A percentile compares a stretch with the other conserved stretches of the same genome.
phyloP scores from a whole-genome alignment of 2,797 vertebrate species.

The Meda fulgida region DNA sequence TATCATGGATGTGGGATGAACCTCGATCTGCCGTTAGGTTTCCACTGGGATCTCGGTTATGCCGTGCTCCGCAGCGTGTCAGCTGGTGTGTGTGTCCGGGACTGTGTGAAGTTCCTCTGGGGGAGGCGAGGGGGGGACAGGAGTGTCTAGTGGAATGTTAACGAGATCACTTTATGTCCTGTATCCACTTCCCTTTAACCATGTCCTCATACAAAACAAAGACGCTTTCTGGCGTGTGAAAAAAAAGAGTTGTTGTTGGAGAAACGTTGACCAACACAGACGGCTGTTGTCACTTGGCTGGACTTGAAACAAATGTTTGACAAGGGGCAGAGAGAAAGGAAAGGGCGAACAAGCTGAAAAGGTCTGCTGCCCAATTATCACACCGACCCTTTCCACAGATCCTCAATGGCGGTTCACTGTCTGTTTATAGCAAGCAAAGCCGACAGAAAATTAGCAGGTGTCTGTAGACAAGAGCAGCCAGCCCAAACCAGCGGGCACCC shows the following conservation, averaged over 20 bases:
- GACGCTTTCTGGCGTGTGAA: slow-evolving; percentile 66
- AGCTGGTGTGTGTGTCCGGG: slow-evolving; percentile 60
- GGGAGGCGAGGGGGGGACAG: slow-evolving; percentile 57
- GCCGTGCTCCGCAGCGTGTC: slow-evolving; percentile 36
- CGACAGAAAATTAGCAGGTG: slow-evolving; percentile 81
- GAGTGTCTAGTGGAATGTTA: slow-evolving; percentile 81
- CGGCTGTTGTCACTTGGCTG: slow-evolving; percentile 79
- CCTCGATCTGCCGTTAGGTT: slow-evolving; percentile 34
- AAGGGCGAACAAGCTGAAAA: slow-evolving; percentile 71
- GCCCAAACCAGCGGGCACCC: slow-evolving; percentile 69
- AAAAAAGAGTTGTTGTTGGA: slow-evolving; percentile 63
- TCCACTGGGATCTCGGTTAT: slow-evolving; percentile 32
- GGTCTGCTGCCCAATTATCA: slow-evolving; percentile 78
- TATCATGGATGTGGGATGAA: slow-evolving; percentile 50
- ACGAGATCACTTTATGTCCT: slow-evolving; percentile 79
- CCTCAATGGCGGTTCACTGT: slow-evolving; percentile 59
- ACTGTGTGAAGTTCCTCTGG: slow-evolving; percentile 62
- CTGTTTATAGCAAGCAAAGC: slow-evolving; percentile 69
- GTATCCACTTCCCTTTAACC: slow-evolving; percentile 65
- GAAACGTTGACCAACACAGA: slow-evolving; percentile 72
- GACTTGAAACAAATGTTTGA: slow-evolving; percentile 75
- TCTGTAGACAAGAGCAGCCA: slow-evolving; percentile 73
- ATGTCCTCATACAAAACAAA: slow-evolving; percentile 70
- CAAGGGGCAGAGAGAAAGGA: slow-evolving; percentile 61
- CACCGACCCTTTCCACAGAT: slow-evolving; percentile 57